phyloP scores from a whole-genome alignment of 2,797 vertebrate genomes.

The Melanogrammus aeglefinus region DNA sequence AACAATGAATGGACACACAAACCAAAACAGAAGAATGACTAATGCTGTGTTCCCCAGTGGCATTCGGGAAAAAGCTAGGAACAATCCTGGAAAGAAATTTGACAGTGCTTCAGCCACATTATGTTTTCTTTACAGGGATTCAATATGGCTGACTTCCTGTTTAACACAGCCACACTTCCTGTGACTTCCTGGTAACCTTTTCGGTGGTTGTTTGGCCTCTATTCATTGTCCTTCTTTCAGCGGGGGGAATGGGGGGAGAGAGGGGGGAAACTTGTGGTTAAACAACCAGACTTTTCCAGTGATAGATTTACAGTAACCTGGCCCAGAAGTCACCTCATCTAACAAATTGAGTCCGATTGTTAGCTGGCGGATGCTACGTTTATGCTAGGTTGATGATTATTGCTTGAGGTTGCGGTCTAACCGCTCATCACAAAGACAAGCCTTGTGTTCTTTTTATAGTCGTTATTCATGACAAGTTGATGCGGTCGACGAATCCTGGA shows the following conservation, averaged over 20 bases:
- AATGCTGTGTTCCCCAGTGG: too few relatives aligned
- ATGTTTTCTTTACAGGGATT: not conserved
- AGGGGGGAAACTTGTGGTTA: not conserved
- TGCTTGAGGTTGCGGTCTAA: not conserved
- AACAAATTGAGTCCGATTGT: not conserved
- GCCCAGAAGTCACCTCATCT: too few relatives aligned
- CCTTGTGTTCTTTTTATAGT: not conserved
- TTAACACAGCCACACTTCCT: constrained; percentile 39
- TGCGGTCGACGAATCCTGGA: not conserved
- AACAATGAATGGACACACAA: not conserved
- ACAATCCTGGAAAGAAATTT: not conserved
- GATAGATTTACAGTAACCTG: not conserved
- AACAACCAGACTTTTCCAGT: not conserved
- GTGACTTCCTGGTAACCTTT: constrained; percentile 15
- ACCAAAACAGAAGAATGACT: not conserved
- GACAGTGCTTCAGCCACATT: too few relatives aligned
- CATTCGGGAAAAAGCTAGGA: not conserved
- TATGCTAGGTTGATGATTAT: too few relatives aligned
- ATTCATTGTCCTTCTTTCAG: constrained; percentile 12
- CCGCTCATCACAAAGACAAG: not conserved
- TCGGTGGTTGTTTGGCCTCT: constrained; percentile 27
- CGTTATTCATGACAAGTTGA: not conserved
- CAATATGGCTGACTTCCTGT: not conserved
- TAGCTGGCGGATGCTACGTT: not conserved
- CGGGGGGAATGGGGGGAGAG: not conserved